Conservation (phyloP, 2,113 vertebrate genomes). For the Meleagris gallopavo region DNA sequence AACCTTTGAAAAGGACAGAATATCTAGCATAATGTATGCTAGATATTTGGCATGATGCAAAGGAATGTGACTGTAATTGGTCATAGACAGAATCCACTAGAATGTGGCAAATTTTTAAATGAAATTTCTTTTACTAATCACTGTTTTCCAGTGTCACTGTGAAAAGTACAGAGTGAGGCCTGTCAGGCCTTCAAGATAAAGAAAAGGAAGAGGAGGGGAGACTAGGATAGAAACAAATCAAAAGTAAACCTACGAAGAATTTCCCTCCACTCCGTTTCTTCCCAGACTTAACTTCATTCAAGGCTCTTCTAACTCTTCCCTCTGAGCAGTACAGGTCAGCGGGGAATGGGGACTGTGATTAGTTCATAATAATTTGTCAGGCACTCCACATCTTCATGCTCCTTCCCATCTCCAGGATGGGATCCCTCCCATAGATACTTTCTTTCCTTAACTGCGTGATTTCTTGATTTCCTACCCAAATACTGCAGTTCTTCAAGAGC, state of each 20-base stretch:
- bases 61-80: neutral
- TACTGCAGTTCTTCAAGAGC: neutral
- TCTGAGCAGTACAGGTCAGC: neutral
- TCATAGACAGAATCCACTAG: neutral
- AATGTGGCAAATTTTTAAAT: neutral
- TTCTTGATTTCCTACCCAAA: neutral
- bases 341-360: neutral
- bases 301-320: neutral
- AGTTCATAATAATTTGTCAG: neutral
- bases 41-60: neutral
- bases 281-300: neutral
- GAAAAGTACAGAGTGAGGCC: neutral
- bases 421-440: neutral
- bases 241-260: neutral
- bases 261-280: neutral
- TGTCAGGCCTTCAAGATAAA: neutral
- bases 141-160: neutral
- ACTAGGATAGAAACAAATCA: neutral
- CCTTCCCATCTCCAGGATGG: neutral
- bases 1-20: neutral
- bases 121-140: neutral
- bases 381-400: neutral
- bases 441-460: neutral
- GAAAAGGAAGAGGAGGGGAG: no score
- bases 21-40: neutral